Evolutionary conservation across 2,113 vertebrate genomes (phyloP).

Genomic region (Ranitomeya imitator): DNA sequence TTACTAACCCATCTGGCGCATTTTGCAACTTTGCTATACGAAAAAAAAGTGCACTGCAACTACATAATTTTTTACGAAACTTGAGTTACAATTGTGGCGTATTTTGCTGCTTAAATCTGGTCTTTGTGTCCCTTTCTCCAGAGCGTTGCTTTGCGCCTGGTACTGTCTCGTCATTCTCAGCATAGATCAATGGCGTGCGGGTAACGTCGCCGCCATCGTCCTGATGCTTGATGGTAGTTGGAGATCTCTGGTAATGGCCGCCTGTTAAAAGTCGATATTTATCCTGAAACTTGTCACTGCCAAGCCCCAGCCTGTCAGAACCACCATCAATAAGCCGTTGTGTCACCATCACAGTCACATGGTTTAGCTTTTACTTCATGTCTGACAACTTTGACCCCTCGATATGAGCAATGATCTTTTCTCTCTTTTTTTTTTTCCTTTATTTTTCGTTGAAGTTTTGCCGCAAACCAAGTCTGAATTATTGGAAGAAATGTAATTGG

Average conservation of each 20-base stretch:
- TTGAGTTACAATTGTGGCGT: no score
- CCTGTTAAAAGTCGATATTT: slow-evolving; percentile 64
- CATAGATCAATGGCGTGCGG: slow-evolving; percentile 11
- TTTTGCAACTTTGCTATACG: no score
- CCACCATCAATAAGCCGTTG: slow-evolving; percentile 65
- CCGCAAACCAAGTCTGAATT: slow-evolving; percentile 57
- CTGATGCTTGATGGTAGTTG: slow-evolving; percentile 58
- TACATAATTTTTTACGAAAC: no score
- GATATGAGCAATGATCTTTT: slow-evolving; percentile 45
- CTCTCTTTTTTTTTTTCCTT: slow-evolving; percentile 2
- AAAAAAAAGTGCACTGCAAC: no score
- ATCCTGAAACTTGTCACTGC: slow-evolving; percentile 63
- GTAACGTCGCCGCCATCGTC: slow-evolving; percentile 50
- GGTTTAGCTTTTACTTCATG: slow-evolving; percentile 45
- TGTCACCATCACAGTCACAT: slow-evolving; percentile 58
- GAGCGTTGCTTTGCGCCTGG: no score
- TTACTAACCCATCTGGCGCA: no score
- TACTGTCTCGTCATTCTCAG: no score
- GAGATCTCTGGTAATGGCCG: slow-evolving; percentile 57
- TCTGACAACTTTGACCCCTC: slow-evolving; percentile 62
- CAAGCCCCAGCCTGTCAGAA: slow-evolving; percentile 63
- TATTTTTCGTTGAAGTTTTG: slow-evolving; percentile 52
- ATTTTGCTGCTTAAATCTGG: no score
- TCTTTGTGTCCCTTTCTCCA: no score
- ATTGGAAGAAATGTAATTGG: slow-evolving; percentile 53